Evolutionary conservation across 2,888 invertebrate genomes (phyloP).

Genomic region (Rhagophthalmus giganteus): DNA sequence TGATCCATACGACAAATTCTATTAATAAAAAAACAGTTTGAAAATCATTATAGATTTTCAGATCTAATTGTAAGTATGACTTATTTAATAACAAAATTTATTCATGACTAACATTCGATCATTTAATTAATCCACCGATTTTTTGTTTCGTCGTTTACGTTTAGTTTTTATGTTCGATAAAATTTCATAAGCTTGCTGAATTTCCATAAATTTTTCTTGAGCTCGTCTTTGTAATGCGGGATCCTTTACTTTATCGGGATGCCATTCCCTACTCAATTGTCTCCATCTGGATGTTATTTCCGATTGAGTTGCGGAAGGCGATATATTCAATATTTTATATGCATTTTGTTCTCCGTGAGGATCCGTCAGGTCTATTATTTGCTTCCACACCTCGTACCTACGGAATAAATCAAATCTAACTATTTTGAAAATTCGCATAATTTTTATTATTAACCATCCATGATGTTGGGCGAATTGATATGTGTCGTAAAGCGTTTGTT

Average conservation of each 20-base stretch:
- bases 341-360: slow-evolving; percentile 90
- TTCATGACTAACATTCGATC: not conserved
- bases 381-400: slow-evolving; percentile 76
- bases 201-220: slow-evolving; percentile 88
- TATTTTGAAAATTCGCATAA: no score
- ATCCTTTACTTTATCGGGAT: slow-evolving; percentile 90
- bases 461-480: slow-evolving; percentile 80
- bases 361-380: slow-evolving; percentile 83
- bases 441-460: slow-evolving; percentile 68
- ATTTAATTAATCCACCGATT: slow-evolving; percentile 52
- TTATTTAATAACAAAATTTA: not conserved
- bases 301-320: slow-evolving; percentile 78
- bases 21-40: not conserved
- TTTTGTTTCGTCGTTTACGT: slow-evolving; percentile 73
- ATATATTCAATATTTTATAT: slow-evolving; percentile 77
- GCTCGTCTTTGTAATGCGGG: slow-evolving; percentile 68
- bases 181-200: slow-evolving; percentile 90
- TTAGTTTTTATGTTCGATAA: slow-evolving; percentile 81
- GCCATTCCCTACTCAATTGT: slow-evolving; percentile 79
- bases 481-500: slow-evolving; percentile 71
- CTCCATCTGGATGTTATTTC: slow-evolving; percentile 85
- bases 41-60: no score
- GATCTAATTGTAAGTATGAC: no score
- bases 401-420: slow-evolving; percentile 32
- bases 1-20: not conserved